Base-by-base conservation (phyloP, 2,888 invertebrate genomes). In the Cylloceria caligata region DNA sequence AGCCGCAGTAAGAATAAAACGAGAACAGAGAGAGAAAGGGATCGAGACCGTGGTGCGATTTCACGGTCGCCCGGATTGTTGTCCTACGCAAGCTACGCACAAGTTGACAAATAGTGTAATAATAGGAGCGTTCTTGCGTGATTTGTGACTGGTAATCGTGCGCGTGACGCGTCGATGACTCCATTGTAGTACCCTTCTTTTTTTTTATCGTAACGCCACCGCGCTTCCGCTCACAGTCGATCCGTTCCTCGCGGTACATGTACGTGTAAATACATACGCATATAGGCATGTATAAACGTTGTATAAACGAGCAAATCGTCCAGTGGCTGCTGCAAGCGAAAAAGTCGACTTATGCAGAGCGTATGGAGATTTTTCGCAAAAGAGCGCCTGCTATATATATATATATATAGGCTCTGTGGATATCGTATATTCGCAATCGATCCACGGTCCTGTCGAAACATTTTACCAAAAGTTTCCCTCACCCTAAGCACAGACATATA, bases 31-130 rank as follows among this genome's bases (percentile, higher is more conserved):
- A 64, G 52, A 30, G 19, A 30, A n/a, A 60, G 47, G 21, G 21
- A 30, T 19, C 24, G 65, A 75, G 45, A 52, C 47, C 62, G 39
- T 34, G 64, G 47, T 62, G 47, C 80, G 80, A 82, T 81, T 80
- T 81, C 72, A 85, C 79, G 72, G 77, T 80, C 73, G 75, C 47
- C 36, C 78, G 73, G 74, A 83, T 83, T 83, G 80, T 85, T 85
- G 83, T 83, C 55, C 83, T 83, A 74, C 76, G 73, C 79, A 72
- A 79, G 73, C 64, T 62, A 69, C 78, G 77, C 74, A 76, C 79
- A 80, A 78, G 73, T 79, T 84, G 84, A 84, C 84, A 84, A 84
- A 85, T 85, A 84, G 81, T 81, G 78, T 74, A 80, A 85, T 84
- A 85, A 84, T 83, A 74, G 78, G 73, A 83, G 81, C 84, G 82